Percentiles rank a stretch among this genome's conserved stretches.
These are phyloP conservation scores for Eupithecia exiguata DNA, from an alignment of 2,888 invertebrate genomes.

Conservation along the genomic window DNA sequence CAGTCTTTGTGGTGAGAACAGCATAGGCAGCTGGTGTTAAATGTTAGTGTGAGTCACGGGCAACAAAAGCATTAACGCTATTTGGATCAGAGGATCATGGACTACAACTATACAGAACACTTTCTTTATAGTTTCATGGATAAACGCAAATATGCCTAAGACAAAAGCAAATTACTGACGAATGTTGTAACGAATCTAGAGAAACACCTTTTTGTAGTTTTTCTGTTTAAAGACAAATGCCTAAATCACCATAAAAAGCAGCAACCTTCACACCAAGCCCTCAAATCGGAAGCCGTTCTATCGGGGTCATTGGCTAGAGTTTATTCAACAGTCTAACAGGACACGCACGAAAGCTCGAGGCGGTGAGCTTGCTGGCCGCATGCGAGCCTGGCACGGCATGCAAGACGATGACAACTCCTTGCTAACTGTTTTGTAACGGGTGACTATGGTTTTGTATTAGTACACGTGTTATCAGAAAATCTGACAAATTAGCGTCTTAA, in stretches of 20 bases:
- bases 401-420: not conserved
- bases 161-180: too few relatives aligned
- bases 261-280: not conserved
- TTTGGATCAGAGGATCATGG: too few relatives aligned
- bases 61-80: too few relatives aligned
- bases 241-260: not conserved
- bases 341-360: slow-evolving; percentile 16
- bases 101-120: too few relatives aligned
- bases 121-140: too few relatives aligned
- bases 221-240: not conserved
- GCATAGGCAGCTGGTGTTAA: too few relatives aligned
- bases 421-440: not conserved
- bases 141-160: too few relatives aligned
- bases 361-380: slow-evolving; percentile 9
- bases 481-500: not conserved
- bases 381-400: slow-evolving; percentile 6
- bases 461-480: not conserved
- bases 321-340: slow-evolving; percentile 13
- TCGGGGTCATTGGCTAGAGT: not conserved
- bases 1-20: too few relatives aligned
- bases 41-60: too few relatives aligned
- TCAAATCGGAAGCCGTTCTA: slow-evolving; percentile 1
- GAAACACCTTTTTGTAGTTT: too few relatives aligned
- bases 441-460: not conserved
- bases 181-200: too few relatives aligned